Percentiles rank a stretch among this genome's conserved stretches.
Evolutionary conservation across 2,888 invertebrate genomes (phyloP).

Genomic region (Caradrina clavipalpis): DNA sequence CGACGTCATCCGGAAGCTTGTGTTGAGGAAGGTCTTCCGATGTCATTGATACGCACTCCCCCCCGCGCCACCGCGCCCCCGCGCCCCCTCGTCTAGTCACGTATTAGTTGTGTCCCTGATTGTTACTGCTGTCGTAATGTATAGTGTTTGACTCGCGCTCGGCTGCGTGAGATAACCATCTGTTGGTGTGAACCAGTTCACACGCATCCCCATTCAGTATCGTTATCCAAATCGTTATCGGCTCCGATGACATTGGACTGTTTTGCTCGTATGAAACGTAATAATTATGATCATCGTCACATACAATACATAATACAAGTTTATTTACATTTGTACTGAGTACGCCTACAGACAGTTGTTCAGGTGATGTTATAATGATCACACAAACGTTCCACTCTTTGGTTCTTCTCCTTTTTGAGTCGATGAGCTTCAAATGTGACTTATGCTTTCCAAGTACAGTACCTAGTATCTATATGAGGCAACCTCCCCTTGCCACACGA

Average conservation of each 20-base stretch:
- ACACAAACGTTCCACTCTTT: neutral
- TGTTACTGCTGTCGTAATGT: neutral
- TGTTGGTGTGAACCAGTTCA: constrained; percentile 19
- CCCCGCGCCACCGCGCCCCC: neutral
- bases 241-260: constrained; percentile 12
- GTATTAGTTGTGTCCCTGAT: neutral
- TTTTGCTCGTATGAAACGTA: constrained; percentile 2
- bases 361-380: no score
- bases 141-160: neutral
- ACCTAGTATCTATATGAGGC: no score
- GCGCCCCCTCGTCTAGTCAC: neutral
- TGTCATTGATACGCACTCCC: constrained; percentile 7
- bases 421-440: neutral
- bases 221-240: constrained; percentile 17
- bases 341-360: no score
- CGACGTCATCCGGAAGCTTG: constrained; percentile 17
- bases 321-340: no score
- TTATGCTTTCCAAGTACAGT: no score
- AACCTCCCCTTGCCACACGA: no score
- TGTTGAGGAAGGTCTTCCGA: constrained; percentile 16
- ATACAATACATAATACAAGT: neutral
- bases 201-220: constrained; percentile 12
- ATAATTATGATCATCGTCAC: neutral
- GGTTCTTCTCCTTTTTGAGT: neutral
- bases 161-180: neutral